These are phyloP conservation scores for Drosophila eohydei DNA, from an alignment of 2,888 invertebrate genomes.

Conservation along the genomic window DNA sequence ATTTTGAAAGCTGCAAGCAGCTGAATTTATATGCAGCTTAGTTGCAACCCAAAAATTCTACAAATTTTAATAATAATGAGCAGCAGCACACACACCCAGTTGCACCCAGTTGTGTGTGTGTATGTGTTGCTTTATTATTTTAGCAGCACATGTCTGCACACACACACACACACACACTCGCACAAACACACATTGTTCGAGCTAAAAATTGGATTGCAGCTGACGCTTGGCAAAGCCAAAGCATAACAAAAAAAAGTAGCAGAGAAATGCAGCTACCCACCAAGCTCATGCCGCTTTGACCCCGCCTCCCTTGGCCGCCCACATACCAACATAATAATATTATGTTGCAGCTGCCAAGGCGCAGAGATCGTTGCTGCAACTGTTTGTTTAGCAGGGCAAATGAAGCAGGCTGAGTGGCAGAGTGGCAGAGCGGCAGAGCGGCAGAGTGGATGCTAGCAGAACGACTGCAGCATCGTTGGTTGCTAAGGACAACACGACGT, in stretches of 20 bases:
- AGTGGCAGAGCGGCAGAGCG: background rate
- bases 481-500: conserved; percentile 42
- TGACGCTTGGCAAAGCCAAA: conserved; percentile 52
- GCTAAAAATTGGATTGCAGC: conserved; percentile 77
- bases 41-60: conserved; percentile 79
- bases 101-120: conserved; percentile 6
- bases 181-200: conserved; percentile 54
- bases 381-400: conserved; percentile 58
- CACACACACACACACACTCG: conserved; percentile 36
- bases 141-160: conserved; percentile 67
- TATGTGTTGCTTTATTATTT: conserved; percentile 74
- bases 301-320: background rate
- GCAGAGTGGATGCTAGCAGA: conserved; percentile 1
- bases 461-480: conserved; percentile 21
- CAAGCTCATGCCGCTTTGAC: background rate
- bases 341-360: conserved; percentile 78
- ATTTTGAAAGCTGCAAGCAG: conserved; percentile 59
- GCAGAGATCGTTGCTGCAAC: conserved; percentile 72
- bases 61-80: conserved; percentile 80
- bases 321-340: conserved; percentile 69
- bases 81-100: conserved; percentile 38
- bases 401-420: conserved; percentile 6
- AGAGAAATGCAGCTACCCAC: conserved; percentile 7
- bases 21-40: conserved; percentile 80
- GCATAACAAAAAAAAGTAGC: conserved; percentile 41